These are phyloP conservation scores for Pachyseris speciosa DNA, from an alignment of 64 coral and sea anemone genomes.

Conservation along the genomic window DNA sequence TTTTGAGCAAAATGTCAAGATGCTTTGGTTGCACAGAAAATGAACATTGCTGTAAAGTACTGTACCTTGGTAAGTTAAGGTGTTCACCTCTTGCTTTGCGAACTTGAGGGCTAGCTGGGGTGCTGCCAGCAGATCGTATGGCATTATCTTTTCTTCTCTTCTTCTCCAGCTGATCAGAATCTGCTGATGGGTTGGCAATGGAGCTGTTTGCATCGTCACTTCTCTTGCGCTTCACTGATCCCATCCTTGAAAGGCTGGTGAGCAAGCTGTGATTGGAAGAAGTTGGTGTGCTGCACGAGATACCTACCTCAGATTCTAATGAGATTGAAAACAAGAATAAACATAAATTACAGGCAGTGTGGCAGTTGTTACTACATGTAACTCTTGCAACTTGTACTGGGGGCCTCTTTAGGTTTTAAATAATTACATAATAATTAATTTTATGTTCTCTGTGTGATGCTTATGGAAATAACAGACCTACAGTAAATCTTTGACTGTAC, in stretches of 20 bases:
- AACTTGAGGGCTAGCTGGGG: slow-evolving; percentile 64
- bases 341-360: too few species aligned
- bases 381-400: too few species aligned
- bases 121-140: background rate
- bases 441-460: too few species aligned
- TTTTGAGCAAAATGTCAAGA: too few species aligned
- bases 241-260: slow-evolving; percentile 28
- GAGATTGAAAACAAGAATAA: background rate
- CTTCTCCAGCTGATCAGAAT: slow-evolving; percentile 16
- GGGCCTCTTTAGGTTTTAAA: too few species aligned
- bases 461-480: too few species aligned
- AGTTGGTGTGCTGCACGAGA: slow-evolving; percentile 9
- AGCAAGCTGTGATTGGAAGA: slow-evolving; percentile 19
- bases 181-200: background rate
- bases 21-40: too few species aligned
- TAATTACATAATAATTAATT: too few species aligned
- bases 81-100: slow-evolving; percentile 77
- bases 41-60: too few species aligned
- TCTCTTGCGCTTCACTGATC: slow-evolving; percentile 79
- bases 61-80: slow-evolving; percentile 73
- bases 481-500: too few species aligned
- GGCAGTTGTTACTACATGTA: too few species aligned
- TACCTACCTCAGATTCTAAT: background rate
- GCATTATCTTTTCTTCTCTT: slow-evolving; percentile 53
- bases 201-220: background rate